A percentile compares a stretch with the other conserved stretches of the same genome.
These are phyloP conservation scores for Tachuris rubrigastra DNA, from an alignment of 2,113 vertebrate genomes.

Conservation along the genomic window DNA sequence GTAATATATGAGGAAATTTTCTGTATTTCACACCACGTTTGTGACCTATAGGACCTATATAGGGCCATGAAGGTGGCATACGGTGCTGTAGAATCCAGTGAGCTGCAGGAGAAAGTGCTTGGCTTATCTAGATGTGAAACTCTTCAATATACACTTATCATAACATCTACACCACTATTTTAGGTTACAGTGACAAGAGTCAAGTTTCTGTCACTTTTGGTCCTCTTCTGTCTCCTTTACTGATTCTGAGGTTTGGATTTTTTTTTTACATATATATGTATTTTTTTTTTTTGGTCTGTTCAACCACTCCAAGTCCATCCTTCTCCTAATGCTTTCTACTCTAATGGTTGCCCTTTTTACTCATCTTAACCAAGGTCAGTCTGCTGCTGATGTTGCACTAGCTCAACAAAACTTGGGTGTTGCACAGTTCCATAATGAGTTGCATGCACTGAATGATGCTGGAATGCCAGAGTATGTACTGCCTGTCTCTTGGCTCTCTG, in stretches of 20 bases:
- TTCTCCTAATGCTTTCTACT: background rate
- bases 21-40: background rate
- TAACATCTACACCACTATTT: background rate
- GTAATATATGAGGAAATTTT: background rate
- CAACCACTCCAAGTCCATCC: background rate
- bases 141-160: accelerated
- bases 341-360: background rate
- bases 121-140: background rate
- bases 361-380: background rate
- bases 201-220: background rate
- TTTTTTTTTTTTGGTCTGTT: background rate
- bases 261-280: background rate
- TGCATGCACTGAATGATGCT: background rate
- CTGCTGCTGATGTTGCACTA: background rate
- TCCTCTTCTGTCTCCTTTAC: background rate
- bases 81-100: background rate
- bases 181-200: background rate
- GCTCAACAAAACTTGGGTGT: background rate
- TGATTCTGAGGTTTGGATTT: background rate
- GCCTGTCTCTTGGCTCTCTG: background rate
- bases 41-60: background rate
- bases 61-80: background rate
- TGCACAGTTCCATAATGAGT: background rate
- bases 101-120: background rate
- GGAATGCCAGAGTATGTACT: background rate